A percentile compares a stretch with the other conserved stretches of the same genome.
Conservation (phyloP, 2,797 vertebrate species). For the Odontamblyopus rebecca region DNA sequence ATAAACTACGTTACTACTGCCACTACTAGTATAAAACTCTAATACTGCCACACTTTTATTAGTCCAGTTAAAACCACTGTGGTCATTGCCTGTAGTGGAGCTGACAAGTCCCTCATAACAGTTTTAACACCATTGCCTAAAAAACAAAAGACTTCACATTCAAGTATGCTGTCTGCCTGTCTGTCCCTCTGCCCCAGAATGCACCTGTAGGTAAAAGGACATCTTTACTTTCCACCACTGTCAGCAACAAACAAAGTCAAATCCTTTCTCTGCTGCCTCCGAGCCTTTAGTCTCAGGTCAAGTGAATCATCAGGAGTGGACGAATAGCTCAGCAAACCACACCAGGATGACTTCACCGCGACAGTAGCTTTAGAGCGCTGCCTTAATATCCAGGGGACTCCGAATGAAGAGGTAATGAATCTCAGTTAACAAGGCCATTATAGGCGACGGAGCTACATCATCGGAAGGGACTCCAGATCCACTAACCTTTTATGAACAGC, state of each 20-base stretch:
- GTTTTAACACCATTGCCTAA: background rate
- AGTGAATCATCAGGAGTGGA: slow-evolving; percentile 66
- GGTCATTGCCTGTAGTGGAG: background rate
- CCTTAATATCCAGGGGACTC: slow-evolving; percentile 61
- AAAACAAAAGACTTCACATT: background rate
- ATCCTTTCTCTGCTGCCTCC: slow-evolving; percentile 31
- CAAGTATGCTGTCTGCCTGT: background rate
- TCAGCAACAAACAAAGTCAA: slow-evolving; percentile 51
- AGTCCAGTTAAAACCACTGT: background rate
- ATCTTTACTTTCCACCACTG: slow-evolving; percentile 4
- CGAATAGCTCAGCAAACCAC: slow-evolving; percentile 62
- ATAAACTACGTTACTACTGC: background rate
- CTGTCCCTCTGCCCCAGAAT: background rate
- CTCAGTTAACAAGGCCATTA: slow-evolving; percentile 74
- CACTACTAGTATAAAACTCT: background rate
- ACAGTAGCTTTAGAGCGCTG: slow-evolving; percentile 49
- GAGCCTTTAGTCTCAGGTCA: slow-evolving; percentile 57
- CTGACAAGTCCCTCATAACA: background rate
- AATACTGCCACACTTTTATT: background rate
- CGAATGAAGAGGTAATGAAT: slow-evolving; percentile 64
- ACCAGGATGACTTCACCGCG: slow-evolving; percentile 59
- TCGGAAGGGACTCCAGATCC: slow-evolving; percentile 51
- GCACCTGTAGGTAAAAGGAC: background rate
- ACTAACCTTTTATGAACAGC: slow-evolving; percentile 54
- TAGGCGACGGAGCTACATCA: slow-evolving; percentile 59